A percentile compares a stretch with the other conserved stretches of the same genome.
Evolutionary conservation across 2,888 invertebrate species (phyloP).

Genomic region (Lapara coniferarum): DNA sequence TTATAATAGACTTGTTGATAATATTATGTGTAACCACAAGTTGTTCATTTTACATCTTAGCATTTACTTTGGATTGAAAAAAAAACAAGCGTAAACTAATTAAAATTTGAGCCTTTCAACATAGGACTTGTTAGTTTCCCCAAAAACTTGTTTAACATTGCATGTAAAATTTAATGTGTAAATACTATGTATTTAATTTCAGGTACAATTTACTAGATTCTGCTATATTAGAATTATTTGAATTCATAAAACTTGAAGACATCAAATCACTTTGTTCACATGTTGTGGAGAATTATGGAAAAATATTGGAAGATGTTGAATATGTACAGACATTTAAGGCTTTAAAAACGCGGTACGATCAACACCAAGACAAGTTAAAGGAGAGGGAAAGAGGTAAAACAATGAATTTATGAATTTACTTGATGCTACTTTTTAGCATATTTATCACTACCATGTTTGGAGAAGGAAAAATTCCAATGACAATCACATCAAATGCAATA

Average conservation of each 20-base stretch:
- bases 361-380: conserved; percentile 95
- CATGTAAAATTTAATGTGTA: too few relatives aligned
- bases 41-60: too few relatives aligned
- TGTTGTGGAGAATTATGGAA: conserved; percentile 98
- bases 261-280: conserved; percentile 95
- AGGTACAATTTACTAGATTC: conserved; percentile 99
- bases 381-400: conserved; percentile 89
- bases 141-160: too few relatives aligned
- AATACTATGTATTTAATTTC: conserved; percentile 41
- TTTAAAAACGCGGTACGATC: conserved; percentile 94
- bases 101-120: too few relatives aligned
- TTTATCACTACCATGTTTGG: background rate
- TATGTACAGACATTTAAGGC: conserved; percentile 99
- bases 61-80: too few relatives aligned
- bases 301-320: conserved; percentile 95
- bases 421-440: background rate
- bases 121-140: too few relatives aligned
- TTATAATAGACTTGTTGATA: too few relatives aligned
- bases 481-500: too few relatives aligned
- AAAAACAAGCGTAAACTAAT: too few relatives aligned
- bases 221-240: conserved; percentile 99
- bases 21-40: too few relatives aligned
- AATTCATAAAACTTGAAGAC: conserved; percentile 98
- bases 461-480: too few relatives aligned
- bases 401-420: background rate